Base-by-base conservation (phyloP, 2,888 invertebrate species). In the Heliconius cydno region DNA sequence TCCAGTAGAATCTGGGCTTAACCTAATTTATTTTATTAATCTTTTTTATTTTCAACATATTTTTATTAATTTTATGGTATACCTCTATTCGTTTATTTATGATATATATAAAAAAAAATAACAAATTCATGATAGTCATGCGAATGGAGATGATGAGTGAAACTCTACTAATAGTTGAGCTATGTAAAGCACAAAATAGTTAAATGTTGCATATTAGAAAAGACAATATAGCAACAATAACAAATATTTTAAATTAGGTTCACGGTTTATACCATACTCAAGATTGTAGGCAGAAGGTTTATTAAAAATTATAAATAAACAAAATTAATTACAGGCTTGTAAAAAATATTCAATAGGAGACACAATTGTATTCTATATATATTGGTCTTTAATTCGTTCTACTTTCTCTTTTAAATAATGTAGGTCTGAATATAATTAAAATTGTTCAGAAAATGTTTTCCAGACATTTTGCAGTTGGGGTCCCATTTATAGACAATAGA, bases 401-500 rank as follows among this genome's bases (percentile, higher is more conserved):
- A 15, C 34, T 60, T 34, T 60, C 73, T 34, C 52, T 52, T 52
- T 52, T 22, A 19, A 46, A 19, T 46, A 2, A 1, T 22, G 34
- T 74, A 60, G 38, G 28, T 78, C 38, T 41, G 28, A 76, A 78
- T 52, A 60, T 30, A 46, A 28, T 19, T 52, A 28, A 78, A 60
- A 77, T 74, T 70, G 34, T 70, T 73, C 34, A 28, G 70, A 38
- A 57, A 71, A 57, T 76, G 73, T 76, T 52, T 76, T 76, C 60
- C 46, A 52, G 65, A 57, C 30, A 67, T 80, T 57, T 75, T 38
- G 57, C 70, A 28, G n/a, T 7, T 57, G 70, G 70, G 34, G 13
- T 74, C 38, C 46, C n/a, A 67, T 74, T 28, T 63, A 46, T 34
- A n/a, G 60, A 80, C 81, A 78, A 81, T 73, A 41, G 74, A 74